Evolutionary conservation across 1,140 invertebrate species (phyloP).

Genomic region (Ooceraea biroi): DNA sequence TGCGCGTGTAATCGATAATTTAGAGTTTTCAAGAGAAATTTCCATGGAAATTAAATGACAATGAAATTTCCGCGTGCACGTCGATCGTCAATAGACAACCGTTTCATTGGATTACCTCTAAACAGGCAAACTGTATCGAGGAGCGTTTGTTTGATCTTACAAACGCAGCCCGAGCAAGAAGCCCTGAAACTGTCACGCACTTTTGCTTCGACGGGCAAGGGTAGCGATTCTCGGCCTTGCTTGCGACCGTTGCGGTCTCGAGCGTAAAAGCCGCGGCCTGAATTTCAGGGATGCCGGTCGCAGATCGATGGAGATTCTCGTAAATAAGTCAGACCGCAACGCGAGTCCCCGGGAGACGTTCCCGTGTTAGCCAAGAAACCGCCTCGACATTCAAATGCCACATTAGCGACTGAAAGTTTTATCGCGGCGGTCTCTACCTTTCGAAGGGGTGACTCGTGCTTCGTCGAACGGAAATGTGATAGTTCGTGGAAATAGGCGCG

Average conservation of each 20-base stretch:
- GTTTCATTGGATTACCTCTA: neutral
- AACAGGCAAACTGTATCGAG: neutral
- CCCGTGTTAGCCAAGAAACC: constrained; percentile 11
- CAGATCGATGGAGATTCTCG: constrained; percentile 63
- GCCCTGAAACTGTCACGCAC: neutral
- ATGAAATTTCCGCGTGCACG: neutral
- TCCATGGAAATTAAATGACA: neutral
- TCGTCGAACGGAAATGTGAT: neutral
- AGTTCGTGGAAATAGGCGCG: neutral
- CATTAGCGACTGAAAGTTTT: constrained; percentile 26
- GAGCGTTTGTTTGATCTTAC: neutral
- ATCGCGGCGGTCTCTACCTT: neutral
- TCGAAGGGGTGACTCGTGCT: neutral
- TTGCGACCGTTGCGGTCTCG: neutral
- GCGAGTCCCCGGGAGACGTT: constrained; percentile 14
- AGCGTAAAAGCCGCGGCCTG: constrained; percentile 63
- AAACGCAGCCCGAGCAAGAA: neutral
- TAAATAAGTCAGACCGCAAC: constrained; percentile 62
- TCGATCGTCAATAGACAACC: no score
- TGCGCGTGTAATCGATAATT: neutral
- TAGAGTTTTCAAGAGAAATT: neutral
- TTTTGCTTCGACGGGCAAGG: neutral
- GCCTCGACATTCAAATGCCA: constrained; percentile 40
- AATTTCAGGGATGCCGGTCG: constrained; percentile 60
- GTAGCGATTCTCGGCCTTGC: neutral